These are phyloP conservation scores for Perizoma flavofasciatum DNA, from an alignment of 2,888 invertebrate species.

Conservation along the genomic window DNA sequence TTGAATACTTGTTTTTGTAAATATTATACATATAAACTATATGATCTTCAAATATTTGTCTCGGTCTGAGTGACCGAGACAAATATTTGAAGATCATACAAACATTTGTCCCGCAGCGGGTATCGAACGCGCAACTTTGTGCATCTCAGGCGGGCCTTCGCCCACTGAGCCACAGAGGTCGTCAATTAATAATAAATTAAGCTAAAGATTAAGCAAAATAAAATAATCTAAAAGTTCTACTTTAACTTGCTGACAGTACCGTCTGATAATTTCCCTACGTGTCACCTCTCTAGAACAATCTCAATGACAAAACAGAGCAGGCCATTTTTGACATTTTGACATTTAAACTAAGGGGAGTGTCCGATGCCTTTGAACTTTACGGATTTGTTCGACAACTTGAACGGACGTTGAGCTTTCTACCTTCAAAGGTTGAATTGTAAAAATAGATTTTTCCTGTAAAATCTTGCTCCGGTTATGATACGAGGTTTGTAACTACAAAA, in stretches of 20 bases:
- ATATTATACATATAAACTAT: no score
- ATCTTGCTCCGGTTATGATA: background rate
- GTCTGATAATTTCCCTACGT: background rate
- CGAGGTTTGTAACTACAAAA: background rate
- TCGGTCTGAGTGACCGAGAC: no score
- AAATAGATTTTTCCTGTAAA: background rate
- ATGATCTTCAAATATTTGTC: no score
- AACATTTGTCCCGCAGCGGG: no score
- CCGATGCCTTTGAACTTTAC: constrained; percentile 39
- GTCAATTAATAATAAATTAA: no score
- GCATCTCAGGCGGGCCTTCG: no score
- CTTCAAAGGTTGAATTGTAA: constrained; percentile 15
- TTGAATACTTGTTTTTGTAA: no score
- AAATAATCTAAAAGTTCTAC: no score
- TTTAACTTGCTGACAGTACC: constrained; percentile 1
- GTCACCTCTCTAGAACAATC: background rate
- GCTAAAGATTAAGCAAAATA: no score
- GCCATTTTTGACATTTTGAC: constrained; percentile 28
- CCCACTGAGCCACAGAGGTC: no score
- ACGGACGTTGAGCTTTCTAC: constrained; percentile 25
- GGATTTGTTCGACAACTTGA: constrained; percentile 30
- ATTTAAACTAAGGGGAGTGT: constrained; percentile 35
- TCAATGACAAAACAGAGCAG: constrained; percentile 23
- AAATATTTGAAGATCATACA: no score
- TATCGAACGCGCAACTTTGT: no score